phyloP scores from a whole-genome alignment of 2,888 invertebrate genomes.

The Diplazon laetatorius region DNA sequence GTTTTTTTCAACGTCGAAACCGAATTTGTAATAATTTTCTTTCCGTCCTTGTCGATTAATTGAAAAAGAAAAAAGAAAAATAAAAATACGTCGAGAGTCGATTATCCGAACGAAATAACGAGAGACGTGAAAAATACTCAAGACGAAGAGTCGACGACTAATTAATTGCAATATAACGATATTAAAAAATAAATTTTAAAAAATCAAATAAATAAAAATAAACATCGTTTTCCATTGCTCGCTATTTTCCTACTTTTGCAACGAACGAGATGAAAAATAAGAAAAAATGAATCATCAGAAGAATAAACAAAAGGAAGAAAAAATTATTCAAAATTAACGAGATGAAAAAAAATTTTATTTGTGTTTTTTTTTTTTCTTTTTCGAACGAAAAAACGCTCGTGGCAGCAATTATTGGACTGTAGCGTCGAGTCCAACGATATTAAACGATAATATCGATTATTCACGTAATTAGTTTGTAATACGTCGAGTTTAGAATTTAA shows the following conservation, averaged over 20 bases:
- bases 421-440: slow-evolving; percentile 21
- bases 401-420: slow-evolving; percentile 11
- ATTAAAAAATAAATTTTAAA: too few relatives aligned
- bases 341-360: too few relatives aligned
- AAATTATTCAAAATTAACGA: slow-evolving; percentile 52
- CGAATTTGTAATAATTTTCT: slow-evolving; percentile 62
- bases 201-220: too few relatives aligned
- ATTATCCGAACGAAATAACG: too few relatives aligned
- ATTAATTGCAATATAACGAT: slow-evolving; percentile 37
- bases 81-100: too few relatives aligned
- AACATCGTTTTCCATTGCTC: slow-evolving; percentile 65
- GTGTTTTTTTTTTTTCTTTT: too few relatives aligned
- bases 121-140: too few relatives aligned
- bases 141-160: slow-evolving; percentile 41
- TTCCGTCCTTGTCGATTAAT: slow-evolving; percentile 66
- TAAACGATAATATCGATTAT: slow-evolving; percentile 46
- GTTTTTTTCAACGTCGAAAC: slow-evolving; percentile 45
- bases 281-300: slow-evolving; percentile 51
- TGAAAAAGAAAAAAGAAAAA: too few relatives aligned
- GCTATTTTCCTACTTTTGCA: slow-evolving; percentile 79
- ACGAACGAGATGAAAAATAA: slow-evolving; percentile 59
- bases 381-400: slow-evolving; percentile 6
- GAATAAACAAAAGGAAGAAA: slow-evolving; percentile 50
- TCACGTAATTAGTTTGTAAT: slow-evolving; percentile 66
- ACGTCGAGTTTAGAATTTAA: slow-evolving; percentile 64